Conservation (phyloP, 1,140 invertebrate genomes). For the Nasonia giraulti region DNA sequence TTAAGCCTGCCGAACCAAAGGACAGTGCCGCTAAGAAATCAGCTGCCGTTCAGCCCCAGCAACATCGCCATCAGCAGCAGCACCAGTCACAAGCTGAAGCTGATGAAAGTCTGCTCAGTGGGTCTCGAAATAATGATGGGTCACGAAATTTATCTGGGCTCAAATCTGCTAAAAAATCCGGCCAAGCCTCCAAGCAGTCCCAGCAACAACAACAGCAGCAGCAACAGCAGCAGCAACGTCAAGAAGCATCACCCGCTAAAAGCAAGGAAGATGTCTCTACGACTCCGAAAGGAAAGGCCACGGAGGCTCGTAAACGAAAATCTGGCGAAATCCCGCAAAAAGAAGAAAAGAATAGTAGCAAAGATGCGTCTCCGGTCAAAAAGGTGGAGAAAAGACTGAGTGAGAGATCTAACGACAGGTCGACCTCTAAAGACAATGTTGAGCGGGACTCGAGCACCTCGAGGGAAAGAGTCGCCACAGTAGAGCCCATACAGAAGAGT, state of each 20-base stretch:
- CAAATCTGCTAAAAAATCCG: slow-evolving; percentile 69
- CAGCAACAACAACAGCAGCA: slow-evolving; percentile 54
- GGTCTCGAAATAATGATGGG: slow-evolving; percentile 74
- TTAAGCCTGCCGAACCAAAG: slow-evolving; percentile 34
- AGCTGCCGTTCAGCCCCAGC: slow-evolving; percentile 55
- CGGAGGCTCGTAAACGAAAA: slow-evolving; percentile 76
- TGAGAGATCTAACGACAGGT: slow-evolving; percentile 59
- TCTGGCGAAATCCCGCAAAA: slow-evolving; percentile 71
- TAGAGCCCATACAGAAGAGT: slow-evolving; percentile 41
- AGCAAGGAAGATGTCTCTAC: slow-evolving; percentile 59
- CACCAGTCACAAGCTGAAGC: slow-evolving; percentile 74
- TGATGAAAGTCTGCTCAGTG: slow-evolving; percentile 71
- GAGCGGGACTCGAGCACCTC: slow-evolving; percentile 6
- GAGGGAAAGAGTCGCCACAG: slow-evolving; percentile 32
- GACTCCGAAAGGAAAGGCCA: slow-evolving; percentile 61
- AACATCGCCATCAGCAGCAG: slow-evolving; percentile 74
- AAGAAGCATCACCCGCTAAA: slow-evolving; percentile 60
- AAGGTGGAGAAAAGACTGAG: slow-evolving; percentile 81
- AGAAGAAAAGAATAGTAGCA: slow-evolving; percentile 75
- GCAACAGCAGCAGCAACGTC: slow-evolving; percentile 50
- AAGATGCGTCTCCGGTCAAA: slow-evolving; percentile 80
- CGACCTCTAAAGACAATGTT: slow-evolving; percentile 46
- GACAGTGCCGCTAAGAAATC: slow-evolving; percentile 54
- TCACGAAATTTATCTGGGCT: slow-evolving; percentile 70
- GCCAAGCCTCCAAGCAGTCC: slow-evolving; percentile 51